Evolutionary conservation across 1,140 invertebrate species (phyloP).

Genomic region (Maniola jurtina): DNA sequence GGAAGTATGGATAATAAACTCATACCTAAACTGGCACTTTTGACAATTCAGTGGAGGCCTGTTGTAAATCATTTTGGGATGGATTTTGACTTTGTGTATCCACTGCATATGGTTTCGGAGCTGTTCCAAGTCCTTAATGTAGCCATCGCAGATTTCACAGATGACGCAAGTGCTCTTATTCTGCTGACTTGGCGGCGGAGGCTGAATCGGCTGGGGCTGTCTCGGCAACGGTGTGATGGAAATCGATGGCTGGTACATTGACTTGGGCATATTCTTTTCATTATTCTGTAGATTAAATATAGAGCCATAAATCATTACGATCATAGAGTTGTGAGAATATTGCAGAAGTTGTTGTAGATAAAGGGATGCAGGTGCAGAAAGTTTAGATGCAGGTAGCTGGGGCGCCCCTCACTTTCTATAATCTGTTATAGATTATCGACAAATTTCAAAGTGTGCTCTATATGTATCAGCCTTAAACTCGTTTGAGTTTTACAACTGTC

Average conservation of each 20-base stretch:
- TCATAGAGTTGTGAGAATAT: too few species aligned
- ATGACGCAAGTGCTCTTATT: slow-evolving; percentile 92
- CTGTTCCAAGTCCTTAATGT: slow-evolving; percentile 96
- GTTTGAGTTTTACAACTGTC: too few species aligned
- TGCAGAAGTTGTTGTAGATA: too few species aligned
- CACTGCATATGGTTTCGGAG: slow-evolving; percentile 96
- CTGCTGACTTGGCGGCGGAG: slow-evolving; percentile 50
- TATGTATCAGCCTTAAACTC: too few species aligned
- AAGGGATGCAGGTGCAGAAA: too few species aligned
- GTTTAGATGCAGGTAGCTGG: too few species aligned
- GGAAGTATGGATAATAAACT: too few species aligned
- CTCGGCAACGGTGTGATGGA: slow-evolving; percentile 93
- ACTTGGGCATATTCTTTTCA: slow-evolving; percentile 40
- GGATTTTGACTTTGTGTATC: slow-evolving; percentile 97
- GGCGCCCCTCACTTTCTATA: too few species aligned
- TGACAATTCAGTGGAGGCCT: slow-evolving; percentile 96
- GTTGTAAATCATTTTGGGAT: slow-evolving; percentile 97
- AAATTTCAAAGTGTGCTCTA: too few species aligned
- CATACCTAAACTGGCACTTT: slow-evolving; percentile 93
- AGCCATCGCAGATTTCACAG: slow-evolving; percentile 97
- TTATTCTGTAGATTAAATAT: slow-evolving; percentile 46
- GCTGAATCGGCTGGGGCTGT: slow-evolving; percentile 66
- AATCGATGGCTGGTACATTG: slow-evolving; percentile 85
- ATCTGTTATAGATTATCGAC: too few species aligned
- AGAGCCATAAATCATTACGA: too few species aligned